phyloP scores from a whole-genome alignment of 2,113 vertebrate species.

The Strix uralensis region DNA sequence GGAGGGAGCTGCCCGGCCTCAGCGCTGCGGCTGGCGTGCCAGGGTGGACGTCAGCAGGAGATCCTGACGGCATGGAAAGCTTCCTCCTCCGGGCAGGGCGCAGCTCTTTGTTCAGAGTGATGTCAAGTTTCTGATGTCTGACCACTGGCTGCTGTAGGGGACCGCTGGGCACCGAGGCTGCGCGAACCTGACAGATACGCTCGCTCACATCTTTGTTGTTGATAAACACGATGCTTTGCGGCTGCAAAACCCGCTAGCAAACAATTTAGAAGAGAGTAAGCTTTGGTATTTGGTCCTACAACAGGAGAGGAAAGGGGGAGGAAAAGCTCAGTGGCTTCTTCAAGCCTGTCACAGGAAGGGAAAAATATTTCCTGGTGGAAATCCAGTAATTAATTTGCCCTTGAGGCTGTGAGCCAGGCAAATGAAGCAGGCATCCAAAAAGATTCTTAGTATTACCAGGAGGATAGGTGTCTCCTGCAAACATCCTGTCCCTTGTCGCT shows the following conservation, averaged over 20 bases:
- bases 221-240: fast-evolving
- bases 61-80: background rate
- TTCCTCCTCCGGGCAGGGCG: fast-evolving
- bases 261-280: too few species aligned
- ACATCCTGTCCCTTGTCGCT: background rate
- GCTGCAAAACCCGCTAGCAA: fast-evolving
- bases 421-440: background rate
- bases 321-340: background rate
- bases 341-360: background rate
- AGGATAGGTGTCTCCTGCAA: background rate
- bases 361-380: background rate
- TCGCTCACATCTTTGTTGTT: fast-evolving
- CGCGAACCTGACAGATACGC: fast-evolving
- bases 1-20: too few species aligned
- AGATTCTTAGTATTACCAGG: background rate
- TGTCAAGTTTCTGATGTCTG: fast-evolving
- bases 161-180: fast-evolving
- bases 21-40: background rate
- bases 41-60: fast-evolving
- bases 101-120: fast-evolving
- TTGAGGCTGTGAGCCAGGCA: background rate
- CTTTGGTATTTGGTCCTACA: fast-evolving
- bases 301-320: background rate
- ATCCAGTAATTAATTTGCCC: background rate
- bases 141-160: fast-evolving